Base-by-base conservation (phyloP, 2,797 vertebrate genomes). In the Melanotaenia parkinsoni region DNA sequence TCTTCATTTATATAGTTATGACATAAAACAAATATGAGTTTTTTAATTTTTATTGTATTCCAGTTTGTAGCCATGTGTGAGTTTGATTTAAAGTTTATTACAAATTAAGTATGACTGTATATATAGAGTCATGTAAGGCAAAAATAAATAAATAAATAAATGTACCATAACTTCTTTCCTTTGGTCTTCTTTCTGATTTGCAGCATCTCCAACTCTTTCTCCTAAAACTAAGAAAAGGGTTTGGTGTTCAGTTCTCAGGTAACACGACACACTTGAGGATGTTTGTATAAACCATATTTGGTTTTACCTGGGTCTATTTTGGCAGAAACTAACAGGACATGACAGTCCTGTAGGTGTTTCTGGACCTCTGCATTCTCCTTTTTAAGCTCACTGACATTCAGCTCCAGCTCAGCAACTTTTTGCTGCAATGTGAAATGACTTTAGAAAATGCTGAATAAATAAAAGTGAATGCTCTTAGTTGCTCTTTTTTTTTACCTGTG, bases 261-360 rank as follows among this genome's bases (percentile, higher is more conserved):
- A 50, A 53, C 3, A 24, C 8, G 3, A 5, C 4, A 24, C 9
- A 38, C 70, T 14, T 3, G 3, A 0, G 3, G 10, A 37, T 1
- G 28, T 30, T 6, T 33, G 8, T 45, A 28, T 32, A 30, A 6
- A 8, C 4, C 14, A 3, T 70, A 9, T 1, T 12, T 5, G 45
- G 35, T 16, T 16, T 81, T 26, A 95, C 95, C 91, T 80, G 93
- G 94, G 63, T 95, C 94, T 40, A 95, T 87, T 50, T 92, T 88
- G 57, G 85, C 89, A 58, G 89, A 72, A 12, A 94, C 86, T 0
- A 95, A 83, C 35, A 94, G 72, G 1, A 75, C 35, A 10, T 93
- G 93, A 24, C 93, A 95, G 71, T 93, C 87, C 57, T 79, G 82
- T 2, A 95, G 89, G 61, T 89, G 87, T 84, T 91, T 93, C 65